Base-by-base conservation (phyloP, 2,888 invertebrate genomes). In the Bombylius discolor region DNA sequence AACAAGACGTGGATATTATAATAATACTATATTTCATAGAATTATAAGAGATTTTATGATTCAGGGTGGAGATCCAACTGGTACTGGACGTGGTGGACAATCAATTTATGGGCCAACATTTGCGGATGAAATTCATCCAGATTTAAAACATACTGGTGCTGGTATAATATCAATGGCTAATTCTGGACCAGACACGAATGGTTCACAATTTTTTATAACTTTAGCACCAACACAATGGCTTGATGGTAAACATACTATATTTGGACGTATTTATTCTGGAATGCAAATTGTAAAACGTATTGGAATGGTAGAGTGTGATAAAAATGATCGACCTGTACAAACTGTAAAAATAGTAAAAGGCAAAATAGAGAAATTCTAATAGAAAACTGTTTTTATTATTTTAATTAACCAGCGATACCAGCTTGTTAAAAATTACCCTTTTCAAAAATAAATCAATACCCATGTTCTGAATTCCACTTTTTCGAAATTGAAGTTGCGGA, bases 181-280 rank as follows among this genome's bases (percentile, higher is more conserved):
- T 78, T 88, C 96, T 31, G 97, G 98, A 0, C 95, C 96, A 1
- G 84, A 98, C 68, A 87, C 92, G 7, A 99, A 99, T 73, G 97
- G 97, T 4, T 96, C 95, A 39, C 99, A 99, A 72, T 99, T 99
- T 77, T 99, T 98, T 66, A 91, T 99, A 51, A 96, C 97, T 0
- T 75, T 99, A 58, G 95, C 89, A 0, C 96, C 98, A 2, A 93
- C 96, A 0, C 96, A 97, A 66, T 98, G 98, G 95, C 77, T 99
- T 45, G 98, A 99, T 77, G 90, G 93, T 12, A 97, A 97, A 71
- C 98, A 99, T 74, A 82, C 96, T 4, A 95, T 99, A 68, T 99
- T 99, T 76, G 99, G 91, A 63, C 79, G 97, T 62, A 79, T 97
- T 7, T 80, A 85, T 66, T 79, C 82, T 55, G 97, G 97, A 3